Percentiles rank a stretch among this genome's conserved stretches.
phyloP scores from a whole-genome alignment of 2,797 vertebrate genomes.

The Brotogeris chrysoptera region DNA sequence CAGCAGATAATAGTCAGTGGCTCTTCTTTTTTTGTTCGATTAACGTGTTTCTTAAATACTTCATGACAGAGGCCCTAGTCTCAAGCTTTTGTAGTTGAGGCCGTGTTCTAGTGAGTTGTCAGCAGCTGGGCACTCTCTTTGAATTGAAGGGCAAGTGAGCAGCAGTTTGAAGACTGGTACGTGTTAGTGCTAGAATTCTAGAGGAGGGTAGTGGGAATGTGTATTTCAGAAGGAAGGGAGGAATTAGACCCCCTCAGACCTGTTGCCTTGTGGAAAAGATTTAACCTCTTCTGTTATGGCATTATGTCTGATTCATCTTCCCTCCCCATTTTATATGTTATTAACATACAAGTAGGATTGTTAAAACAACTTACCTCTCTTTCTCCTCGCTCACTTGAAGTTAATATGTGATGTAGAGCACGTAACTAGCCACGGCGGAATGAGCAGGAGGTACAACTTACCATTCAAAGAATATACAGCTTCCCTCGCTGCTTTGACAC shows the following conservation, averaged over 20 bases:
- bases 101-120: background rate
- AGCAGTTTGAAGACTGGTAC: background rate
- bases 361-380: background rate
- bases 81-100: background rate
- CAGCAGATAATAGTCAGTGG: background rate
- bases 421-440: background rate
- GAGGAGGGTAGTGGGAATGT: background rate
- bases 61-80: background rate
- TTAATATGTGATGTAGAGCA: background rate
- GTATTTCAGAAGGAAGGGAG: background rate
- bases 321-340: background rate
- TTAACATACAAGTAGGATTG: constrained; percentile 13
- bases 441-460: background rate
- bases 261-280: constrained; percentile 23
- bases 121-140: background rate
- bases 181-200: background rate
- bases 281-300: background rate
- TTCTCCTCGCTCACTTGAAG: background rate
- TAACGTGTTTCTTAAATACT: background rate
- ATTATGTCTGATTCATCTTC: background rate
- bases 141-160: background rate
- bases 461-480: background rate
- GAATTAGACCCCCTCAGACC: background rate
- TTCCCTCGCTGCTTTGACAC: constrained; percentile 21
- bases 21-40: background rate